Evolutionary conservation across 2,888 invertebrate species (phyloP).

Genomic region (Dolomedes plantarius): DNA sequence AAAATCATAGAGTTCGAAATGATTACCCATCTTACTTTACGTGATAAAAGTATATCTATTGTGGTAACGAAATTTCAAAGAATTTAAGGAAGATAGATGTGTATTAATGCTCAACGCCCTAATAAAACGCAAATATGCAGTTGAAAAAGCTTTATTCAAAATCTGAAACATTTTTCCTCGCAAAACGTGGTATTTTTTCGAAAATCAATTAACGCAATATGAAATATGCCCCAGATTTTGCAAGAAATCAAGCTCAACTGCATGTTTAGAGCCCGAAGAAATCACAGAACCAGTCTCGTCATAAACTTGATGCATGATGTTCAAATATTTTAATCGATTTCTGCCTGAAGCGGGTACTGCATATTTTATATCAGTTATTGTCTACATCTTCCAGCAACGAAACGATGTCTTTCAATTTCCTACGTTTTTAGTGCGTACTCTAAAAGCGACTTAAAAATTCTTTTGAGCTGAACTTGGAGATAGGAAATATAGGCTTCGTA

Average conservation of each 20-base stretch:
- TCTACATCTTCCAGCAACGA: background rate
- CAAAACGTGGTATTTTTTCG: too few relatives aligned
- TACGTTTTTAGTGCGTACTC: slow-evolving; percentile 32
- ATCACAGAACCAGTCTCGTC: background rate
- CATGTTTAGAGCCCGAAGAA: background rate
- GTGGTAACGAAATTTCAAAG: too few relatives aligned
- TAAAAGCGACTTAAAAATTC: slow-evolving; percentile 25
- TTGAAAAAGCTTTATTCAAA: background rate
- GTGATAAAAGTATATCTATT: too few relatives aligned
- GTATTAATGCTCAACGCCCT: too few relatives aligned
- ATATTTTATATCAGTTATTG: background rate
- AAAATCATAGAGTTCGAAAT: too few relatives aligned
- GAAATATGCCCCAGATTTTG: background rate
- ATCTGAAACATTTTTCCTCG: background rate
- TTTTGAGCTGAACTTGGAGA: background rate
- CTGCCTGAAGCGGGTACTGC: background rate
- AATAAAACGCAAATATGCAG: background rate
- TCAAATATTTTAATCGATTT: background rate
- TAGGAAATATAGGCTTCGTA: background rate
- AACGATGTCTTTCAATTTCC: slow-evolving; percentile 27
- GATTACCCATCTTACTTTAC: too few relatives aligned
- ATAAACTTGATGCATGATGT: slow-evolving; percentile 17
- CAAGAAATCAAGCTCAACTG: background rate
- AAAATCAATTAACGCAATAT: too few relatives aligned
- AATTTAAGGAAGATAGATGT: too few relatives aligned